Evolutionary conservation across 2,113 vertebrate species (phyloP), one percentile per base, ranked within the genome.

Genomic region (Xerus inauris): DNA sequence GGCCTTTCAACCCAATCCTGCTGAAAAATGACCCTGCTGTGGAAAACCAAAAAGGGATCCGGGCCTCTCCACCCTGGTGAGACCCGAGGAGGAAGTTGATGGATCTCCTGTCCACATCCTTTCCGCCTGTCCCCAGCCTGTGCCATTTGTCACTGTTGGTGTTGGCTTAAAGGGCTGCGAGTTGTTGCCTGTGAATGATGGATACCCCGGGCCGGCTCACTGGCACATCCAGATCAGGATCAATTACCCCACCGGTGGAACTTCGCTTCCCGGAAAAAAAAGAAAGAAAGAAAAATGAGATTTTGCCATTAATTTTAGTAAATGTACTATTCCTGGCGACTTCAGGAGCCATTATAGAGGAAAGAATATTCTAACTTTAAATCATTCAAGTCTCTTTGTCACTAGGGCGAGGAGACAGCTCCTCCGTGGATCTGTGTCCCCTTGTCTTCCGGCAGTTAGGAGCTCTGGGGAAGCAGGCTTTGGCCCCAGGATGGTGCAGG

Each of bases 241-340:
- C 98, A 82, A 85, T 98, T 98, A 96, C 97, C 97, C 97, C 45
- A 49, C 96, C 82, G 47, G 94, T 95, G 97, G 96, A 97, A 97
- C 97, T 94, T 97, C 95, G 96, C 97, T 98, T 97, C 97, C 79
- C 40, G 22, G 38, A 45, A 81, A 95, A 97, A 97, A 95, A 96
- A 97, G 94, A 72, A 54, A 35, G 30, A 76, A 76, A 98, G 97
- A 97, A 92, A 97, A 96, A 97, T 95, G 97, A 97, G 91, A 67
- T 97, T 95, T 97, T 96, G 67, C 93, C 91, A 64, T 97, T 97
- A 96, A 71, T 97, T 98, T 98, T 69, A 20, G 85, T 89, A 96
- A 97, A 94, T 95, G 92, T 92, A 92, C 96, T 97, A 94, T 98
- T 97, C 97, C 93, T 0, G 73, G 97, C 22, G 92, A 98, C 94